phyloP scores from a whole-genome alignment of 2,113 vertebrate genomes.

The Marcusenius ussheri region DNA sequence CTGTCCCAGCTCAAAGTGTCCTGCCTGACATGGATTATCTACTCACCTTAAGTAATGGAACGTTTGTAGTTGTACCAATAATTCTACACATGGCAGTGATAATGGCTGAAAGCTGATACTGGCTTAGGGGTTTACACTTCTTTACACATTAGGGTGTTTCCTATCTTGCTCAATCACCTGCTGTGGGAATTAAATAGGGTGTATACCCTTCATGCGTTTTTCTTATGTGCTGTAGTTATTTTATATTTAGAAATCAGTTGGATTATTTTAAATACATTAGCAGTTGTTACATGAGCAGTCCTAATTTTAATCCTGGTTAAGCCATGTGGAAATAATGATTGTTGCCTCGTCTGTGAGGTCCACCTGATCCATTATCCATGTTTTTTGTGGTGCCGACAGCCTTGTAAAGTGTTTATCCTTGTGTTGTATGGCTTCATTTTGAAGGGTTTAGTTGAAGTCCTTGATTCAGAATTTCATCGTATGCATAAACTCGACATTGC shows the following conservation, averaged over 20 bases:
- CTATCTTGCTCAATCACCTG: background rate
- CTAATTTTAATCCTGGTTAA: background rate
- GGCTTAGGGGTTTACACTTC: background rate
- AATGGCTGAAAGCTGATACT: background rate
- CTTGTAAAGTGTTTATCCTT: background rate
- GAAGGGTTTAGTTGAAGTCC: background rate
- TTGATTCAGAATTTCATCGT: background rate
- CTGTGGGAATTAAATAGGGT: background rate
- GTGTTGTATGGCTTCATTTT: background rate
- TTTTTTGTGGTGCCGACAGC: background rate
- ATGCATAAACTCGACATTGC: background rate
- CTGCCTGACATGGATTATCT: background rate
- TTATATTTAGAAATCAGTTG: background rate
- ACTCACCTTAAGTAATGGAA: background rate
- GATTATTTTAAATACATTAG: background rate
- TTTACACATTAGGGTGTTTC: background rate
- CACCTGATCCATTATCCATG: background rate
- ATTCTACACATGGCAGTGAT: background rate
- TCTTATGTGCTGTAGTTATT: background rate
- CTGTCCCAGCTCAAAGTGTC: too few relatives aligned
- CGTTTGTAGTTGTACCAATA: background rate
- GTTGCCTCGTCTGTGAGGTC: background rate
- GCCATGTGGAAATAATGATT: background rate
- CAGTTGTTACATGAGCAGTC: background rate
- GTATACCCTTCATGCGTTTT: background rate